These are phyloP conservation scores for Rhynchomys soricoides DNA, from an alignment of 2,113 vertebrate species.

Conservation along the genomic window DNA sequence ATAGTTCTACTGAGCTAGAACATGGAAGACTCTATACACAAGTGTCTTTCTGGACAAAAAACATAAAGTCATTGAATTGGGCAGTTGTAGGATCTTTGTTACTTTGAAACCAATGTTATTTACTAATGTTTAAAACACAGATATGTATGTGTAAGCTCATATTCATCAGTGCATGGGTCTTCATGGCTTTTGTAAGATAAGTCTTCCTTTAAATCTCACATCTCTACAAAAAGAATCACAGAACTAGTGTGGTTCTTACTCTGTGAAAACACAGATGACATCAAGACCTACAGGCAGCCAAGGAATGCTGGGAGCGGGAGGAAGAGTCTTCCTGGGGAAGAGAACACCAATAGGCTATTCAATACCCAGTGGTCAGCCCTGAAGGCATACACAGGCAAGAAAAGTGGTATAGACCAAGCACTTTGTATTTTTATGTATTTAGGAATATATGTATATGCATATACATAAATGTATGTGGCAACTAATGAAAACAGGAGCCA, in stretches of 20 bases:
- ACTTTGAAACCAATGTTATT: conserved; percentile 33
- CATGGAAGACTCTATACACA: neutral
- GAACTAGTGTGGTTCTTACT: neutral
- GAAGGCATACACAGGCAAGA: neutral
- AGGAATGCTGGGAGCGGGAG: neutral
- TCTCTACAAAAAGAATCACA: neutral
- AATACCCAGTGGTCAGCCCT: neutral
- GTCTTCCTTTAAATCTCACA: neutral
- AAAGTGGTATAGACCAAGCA: neutral
- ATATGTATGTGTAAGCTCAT: neutral
- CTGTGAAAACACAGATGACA: neutral
- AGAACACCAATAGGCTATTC: neutral
- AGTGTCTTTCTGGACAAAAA: neutral
- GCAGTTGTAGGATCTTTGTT: neutral
- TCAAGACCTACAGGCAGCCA: neutral
- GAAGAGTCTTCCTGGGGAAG: neutral
- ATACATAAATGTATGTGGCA: neutral
- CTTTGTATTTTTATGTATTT: neutral
- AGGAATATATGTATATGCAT: neutral
- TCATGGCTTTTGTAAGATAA: neutral
- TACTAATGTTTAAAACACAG: neutral
- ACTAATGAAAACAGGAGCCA: neutral
- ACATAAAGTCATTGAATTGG: neutral
- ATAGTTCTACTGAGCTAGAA: conserved; percentile 16
- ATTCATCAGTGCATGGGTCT: too few relatives aligned